Conservation (phyloP, 2,113 vertebrate species). For the Notarius quadriscutis region DNA sequence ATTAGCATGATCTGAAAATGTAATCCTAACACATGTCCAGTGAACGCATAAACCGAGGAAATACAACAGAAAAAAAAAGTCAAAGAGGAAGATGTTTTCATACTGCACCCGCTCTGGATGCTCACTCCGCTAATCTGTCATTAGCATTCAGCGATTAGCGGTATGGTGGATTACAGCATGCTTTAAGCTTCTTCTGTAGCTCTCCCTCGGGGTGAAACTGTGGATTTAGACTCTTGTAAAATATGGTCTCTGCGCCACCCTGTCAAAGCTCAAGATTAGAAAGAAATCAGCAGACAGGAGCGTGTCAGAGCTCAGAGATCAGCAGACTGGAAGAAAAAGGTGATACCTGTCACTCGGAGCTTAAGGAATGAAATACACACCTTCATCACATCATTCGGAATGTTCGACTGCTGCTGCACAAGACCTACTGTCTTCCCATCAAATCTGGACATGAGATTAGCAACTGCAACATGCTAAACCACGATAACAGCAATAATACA, state of each 20-base stretch:
- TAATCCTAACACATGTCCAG: background rate
- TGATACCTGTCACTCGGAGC: constrained; percentile 66
- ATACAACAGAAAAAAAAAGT: background rate
- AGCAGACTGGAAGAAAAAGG: constrained; percentile 67
- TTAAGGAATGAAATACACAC: constrained; percentile 63
- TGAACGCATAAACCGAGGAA: background rate
- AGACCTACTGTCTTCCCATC: background rate
- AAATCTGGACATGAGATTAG: background rate
- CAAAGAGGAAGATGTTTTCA: background rate
- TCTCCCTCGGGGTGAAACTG: constrained; percentile 54
- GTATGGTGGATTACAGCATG: constrained; percentile 9
- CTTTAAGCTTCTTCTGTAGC: constrained; percentile 38
- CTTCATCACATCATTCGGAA: constrained; percentile 14
- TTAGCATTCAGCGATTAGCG: constrained; percentile 24
- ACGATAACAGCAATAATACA: background rate
- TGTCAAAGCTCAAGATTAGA: constrained; percentile 73
- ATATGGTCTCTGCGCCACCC: constrained; percentile 68
- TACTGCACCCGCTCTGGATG: background rate
- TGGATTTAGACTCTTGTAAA: constrained; percentile 71
- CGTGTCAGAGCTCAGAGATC: constrained; percentile 66
- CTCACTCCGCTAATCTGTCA: constrained; percentile 13
- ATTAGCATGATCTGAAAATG: background rate
- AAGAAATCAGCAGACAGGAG: constrained; percentile 65
- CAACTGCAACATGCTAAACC: background rate
- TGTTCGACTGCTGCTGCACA: background rate